Conservation (phyloP, 2,113 vertebrate species). For the Gavialis gangeticus region DNA sequence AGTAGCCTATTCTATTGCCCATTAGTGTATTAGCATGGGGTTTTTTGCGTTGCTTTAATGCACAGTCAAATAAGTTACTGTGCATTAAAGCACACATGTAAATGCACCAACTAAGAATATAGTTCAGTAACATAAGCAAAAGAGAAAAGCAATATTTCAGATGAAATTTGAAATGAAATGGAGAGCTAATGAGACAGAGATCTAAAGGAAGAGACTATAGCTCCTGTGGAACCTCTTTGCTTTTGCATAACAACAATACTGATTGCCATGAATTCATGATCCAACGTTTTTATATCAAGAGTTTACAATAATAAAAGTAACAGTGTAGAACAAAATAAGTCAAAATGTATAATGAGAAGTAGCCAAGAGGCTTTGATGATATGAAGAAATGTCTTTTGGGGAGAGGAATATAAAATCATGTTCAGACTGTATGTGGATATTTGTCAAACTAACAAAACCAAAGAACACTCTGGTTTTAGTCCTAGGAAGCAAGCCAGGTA, state of each 20-base stretch:
- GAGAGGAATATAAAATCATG: neutral
- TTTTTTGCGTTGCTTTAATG: too few species aligned
- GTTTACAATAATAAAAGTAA: neutral
- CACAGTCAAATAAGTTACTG: too few species aligned
- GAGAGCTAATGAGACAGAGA: neutral
- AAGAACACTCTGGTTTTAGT: slow-evolving; percentile 15
- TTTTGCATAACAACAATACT: neutral
- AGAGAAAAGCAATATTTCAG: neutral
- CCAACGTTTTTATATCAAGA: neutral
- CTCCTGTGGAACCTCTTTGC: neutral
- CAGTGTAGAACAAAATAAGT: neutral
- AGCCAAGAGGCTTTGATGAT: neutral
- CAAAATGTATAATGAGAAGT: neutral
- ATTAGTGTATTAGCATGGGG: too few species aligned
- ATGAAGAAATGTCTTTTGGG: neutral
- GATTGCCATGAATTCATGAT: neutral
- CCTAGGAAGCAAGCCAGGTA: slow-evolving; percentile 48
- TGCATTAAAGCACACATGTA: too few species aligned
- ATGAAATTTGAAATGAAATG: neutral
- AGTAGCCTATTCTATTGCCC: too few species aligned
- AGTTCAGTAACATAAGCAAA: neutral
- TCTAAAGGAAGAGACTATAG: neutral
- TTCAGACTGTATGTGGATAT: neutral
- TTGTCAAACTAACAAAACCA: slow-evolving; percentile 31
- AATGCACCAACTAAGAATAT: too few species aligned